phyloP scores from a whole-genome alignment of 1,140 invertebrate genomes.

The Callitettix versicolor region DNA sequence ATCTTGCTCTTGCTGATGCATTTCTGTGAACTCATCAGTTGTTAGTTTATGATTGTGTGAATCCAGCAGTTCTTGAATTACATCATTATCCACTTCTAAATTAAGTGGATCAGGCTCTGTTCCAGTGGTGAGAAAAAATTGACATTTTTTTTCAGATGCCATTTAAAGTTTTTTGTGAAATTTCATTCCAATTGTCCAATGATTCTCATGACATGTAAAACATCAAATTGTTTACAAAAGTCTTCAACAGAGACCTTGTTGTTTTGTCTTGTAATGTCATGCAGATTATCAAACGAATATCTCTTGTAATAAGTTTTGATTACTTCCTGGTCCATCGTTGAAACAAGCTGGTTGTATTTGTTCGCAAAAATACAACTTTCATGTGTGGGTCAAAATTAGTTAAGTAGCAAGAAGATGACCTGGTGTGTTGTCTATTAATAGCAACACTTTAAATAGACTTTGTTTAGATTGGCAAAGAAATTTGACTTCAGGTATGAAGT shows the following conservation, averaged over 20 bases:
- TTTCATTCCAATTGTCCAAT: slow-evolving; percentile 19
- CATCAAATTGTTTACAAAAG: background rate
- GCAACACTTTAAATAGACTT: slow-evolving; percentile 34
- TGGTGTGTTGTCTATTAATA: slow-evolving; percentile 37
- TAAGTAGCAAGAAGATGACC: slow-evolving; percentile 28
- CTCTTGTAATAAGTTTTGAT: slow-evolving; percentile 28
- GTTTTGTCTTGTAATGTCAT: background rate
- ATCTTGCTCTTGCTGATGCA: background rate
- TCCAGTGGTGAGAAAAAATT: slow-evolving; percentile 13
- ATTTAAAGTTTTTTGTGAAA: slow-evolving; percentile 8
- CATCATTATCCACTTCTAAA: slow-evolving; percentile 18
- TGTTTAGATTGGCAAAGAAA: slow-evolving; percentile 27
- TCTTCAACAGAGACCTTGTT: background rate
- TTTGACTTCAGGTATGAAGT: slow-evolving; percentile 24
- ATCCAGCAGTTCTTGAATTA: slow-evolving; percentile 16
- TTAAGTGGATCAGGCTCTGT: background rate
- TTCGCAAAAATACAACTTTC: slow-evolving; percentile 34
- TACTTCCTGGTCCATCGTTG: slow-evolving; percentile 37
- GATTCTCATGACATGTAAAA: slow-evolving; percentile 21
- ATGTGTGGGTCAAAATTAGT: slow-evolving; percentile 29
- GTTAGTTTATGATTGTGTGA: slow-evolving; percentile 14
- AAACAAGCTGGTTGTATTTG: slow-evolving; percentile 36
- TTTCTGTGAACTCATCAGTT: slow-evolving; percentile 12
- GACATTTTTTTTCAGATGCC: slow-evolving; percentile 20
- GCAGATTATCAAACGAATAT: slow-evolving; percentile 12